phyloP scores from a whole-genome alignment of 2,113 vertebrate genomes.

The Hyaena hyaena region DNA sequence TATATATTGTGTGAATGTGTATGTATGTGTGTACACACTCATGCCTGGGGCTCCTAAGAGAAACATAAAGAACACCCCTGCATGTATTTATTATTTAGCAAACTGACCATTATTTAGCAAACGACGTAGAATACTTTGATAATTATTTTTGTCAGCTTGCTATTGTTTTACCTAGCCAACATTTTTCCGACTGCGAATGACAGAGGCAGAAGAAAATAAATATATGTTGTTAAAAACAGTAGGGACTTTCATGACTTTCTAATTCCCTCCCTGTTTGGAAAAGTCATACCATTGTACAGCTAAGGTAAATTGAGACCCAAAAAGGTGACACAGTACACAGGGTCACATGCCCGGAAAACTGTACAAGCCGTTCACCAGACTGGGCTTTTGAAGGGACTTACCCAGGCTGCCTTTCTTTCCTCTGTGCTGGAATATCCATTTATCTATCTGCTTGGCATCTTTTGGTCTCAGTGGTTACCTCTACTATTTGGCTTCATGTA shows the following conservation, averaged over 20 bases:
- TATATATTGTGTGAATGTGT: not conserved
- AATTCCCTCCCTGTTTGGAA: not conserved
- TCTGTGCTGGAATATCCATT: not conserved
- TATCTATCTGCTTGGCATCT: not conserved
- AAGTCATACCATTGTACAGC: not conserved
- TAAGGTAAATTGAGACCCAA: not conserved
- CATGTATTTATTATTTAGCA: not conserved
- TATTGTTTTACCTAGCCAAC: not conserved
- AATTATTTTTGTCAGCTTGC: not conserved
- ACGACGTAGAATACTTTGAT: not conserved
- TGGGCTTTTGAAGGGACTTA: not conserved
- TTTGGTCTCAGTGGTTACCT: not conserved
- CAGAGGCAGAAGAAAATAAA: not conserved
- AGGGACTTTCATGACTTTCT: not conserved
- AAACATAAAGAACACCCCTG: not conserved
- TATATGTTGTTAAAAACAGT: not conserved
- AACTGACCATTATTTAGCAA: not conserved
- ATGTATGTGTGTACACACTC: accelerated
- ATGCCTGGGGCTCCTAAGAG: not conserved
- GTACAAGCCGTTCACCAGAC: not conserved
- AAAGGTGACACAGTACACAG: not conserved
- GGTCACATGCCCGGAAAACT: not conserved
- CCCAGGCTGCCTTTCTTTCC: not conserved
- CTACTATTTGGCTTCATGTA: not conserved
- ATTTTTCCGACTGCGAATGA: not conserved